Conservation (phyloP, 2,113 vertebrate genomes). For the Catharus minimus region DNA sequence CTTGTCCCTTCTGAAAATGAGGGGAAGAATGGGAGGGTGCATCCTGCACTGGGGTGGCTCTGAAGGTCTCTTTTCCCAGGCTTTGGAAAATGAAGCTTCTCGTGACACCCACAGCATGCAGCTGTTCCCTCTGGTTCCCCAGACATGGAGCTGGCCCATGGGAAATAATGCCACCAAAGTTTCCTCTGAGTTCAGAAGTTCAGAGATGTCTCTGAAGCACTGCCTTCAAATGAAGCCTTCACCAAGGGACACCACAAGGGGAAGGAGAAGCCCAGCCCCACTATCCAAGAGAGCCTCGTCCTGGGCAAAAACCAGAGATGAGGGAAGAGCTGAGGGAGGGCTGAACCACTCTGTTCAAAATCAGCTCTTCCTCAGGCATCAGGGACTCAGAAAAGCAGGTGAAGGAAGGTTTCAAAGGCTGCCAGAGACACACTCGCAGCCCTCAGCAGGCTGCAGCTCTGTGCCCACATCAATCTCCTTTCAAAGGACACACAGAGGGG, state of each 20-base stretch:
- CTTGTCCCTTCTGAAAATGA: not conserved
- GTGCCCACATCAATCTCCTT: not conserved
- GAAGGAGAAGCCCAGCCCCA: not conserved
- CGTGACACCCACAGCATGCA: not conserved
- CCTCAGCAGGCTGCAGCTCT: not conserved
- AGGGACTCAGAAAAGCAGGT: not conserved
- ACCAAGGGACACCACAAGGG: not conserved
- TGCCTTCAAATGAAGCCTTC: not conserved
- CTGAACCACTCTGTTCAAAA: not conserved
- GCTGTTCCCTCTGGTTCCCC: not conserved
- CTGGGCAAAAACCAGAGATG: not conserved
- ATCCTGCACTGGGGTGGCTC: not conserved
- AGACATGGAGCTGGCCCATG: fast-evolving
- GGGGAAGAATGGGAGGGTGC: not conserved
- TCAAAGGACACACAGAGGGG: not conserved
- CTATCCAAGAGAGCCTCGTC: not conserved
- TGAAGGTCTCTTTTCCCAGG: not conserved
- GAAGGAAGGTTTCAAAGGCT: not conserved
- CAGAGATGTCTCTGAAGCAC: not conserved
- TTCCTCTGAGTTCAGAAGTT: not conserved
- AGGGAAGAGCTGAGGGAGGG: not conserved
- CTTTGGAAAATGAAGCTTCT: not conserved
- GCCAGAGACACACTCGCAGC: not conserved
- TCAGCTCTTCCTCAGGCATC: not conserved
- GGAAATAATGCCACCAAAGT: not conserved